Evolutionary conservation across 2,797 vertebrate genomes (phyloP).

Genomic region (Iguana delicatissima): DNA sequence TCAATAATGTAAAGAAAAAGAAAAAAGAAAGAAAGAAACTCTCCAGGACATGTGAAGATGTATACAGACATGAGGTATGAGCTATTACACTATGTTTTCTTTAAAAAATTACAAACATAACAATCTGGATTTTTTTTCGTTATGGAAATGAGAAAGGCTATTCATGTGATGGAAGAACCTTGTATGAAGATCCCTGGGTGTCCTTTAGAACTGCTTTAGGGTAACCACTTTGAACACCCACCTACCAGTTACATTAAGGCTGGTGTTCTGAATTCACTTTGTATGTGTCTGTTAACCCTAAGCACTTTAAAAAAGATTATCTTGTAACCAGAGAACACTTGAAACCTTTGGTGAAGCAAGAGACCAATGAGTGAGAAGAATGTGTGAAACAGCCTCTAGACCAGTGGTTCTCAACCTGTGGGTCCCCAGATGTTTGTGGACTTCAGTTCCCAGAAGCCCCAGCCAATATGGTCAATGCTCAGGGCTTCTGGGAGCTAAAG

Average conservation of each 20-base stretch:
- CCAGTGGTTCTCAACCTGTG: too few relatives aligned
- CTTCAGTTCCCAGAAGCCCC: too few relatives aligned
- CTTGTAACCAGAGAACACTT: background rate
- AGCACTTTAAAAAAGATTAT: background rate
- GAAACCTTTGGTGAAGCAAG: background rate
- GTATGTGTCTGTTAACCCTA: background rate
- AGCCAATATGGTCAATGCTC: too few relatives aligned
- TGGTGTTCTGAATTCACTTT: background rate
- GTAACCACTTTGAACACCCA: background rate
- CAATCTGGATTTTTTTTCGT: too few relatives aligned
- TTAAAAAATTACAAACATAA: too few relatives aligned
- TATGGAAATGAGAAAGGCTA: background rate
- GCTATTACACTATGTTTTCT: too few relatives aligned
- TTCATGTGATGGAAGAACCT: background rate
- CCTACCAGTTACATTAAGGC: background rate
- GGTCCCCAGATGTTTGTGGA: too few relatives aligned
- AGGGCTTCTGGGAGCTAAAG: too few relatives aligned
- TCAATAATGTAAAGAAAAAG: too few relatives aligned
- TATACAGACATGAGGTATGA: too few relatives aligned
- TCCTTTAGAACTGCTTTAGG: background rate
- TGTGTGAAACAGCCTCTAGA: background rate
- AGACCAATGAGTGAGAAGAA: background rate
- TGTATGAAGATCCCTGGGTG: background rate
- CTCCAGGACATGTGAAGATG: too few relatives aligned
- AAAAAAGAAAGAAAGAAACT: too few relatives aligned